Conservation (phyloP, 2,888 invertebrate species). For the Clitarchus hookeri region DNA sequence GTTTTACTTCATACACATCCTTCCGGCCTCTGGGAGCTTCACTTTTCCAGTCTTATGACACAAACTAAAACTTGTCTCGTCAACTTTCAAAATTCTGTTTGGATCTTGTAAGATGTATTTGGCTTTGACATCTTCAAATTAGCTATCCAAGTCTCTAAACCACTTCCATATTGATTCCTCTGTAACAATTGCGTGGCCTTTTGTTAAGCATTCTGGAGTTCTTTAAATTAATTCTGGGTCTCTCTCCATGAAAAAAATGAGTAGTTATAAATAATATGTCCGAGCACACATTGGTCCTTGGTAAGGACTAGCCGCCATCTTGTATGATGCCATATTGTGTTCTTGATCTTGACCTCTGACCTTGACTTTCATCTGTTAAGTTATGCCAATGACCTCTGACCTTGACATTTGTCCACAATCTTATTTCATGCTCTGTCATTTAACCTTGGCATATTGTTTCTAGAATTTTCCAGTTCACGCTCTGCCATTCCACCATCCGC, state of each 20-base stretch:
- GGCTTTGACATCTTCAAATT: constrained; percentile 15
- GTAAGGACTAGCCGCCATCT: too few species aligned
- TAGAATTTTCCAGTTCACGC: too few species aligned
- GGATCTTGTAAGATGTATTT: constrained; percentile 43
- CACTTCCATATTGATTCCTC: constrained; percentile 48
- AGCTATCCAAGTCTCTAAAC: constrained; percentile 46
- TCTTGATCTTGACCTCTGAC: too few species aligned
- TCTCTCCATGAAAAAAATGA: constrained; percentile 46
- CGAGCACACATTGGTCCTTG: too few species aligned
- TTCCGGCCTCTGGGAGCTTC: constrained; percentile 21
- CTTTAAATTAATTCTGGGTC: constrained; percentile 45
- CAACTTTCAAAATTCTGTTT: constrained; percentile 42
- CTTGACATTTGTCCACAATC: too few species aligned
- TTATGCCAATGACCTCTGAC: too few species aligned
- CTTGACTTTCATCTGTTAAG: too few species aligned
- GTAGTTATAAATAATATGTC: too few species aligned
- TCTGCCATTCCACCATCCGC: too few species aligned
- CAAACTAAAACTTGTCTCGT: constrained; percentile 50
- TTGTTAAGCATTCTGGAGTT: constrained; percentile 48
- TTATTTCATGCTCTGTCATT: too few species aligned
- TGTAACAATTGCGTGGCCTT: constrained; percentile 47
- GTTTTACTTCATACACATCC: constrained; percentile 30
- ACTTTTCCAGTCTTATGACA: constrained; percentile 48
- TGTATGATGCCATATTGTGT: too few species aligned
- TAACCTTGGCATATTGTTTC: too few species aligned